phyloP scores from a whole-genome alignment of 2,797 vertebrate genomes.

The Hemibagrus guttatus region DNA sequence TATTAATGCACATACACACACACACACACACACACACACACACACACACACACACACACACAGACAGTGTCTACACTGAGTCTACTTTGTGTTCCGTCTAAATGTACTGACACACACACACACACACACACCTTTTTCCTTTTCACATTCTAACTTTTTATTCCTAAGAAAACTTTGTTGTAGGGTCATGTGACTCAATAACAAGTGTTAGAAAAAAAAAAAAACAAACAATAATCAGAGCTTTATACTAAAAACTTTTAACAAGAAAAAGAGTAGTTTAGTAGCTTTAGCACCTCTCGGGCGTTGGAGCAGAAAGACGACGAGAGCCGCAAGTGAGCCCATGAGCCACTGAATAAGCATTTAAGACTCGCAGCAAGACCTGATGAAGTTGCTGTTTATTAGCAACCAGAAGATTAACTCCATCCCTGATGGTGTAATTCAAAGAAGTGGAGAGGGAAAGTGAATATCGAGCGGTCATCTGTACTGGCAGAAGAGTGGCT shows the following conservation, averaged over 20 bases:
- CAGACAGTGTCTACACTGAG: too few relatives aligned
- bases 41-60: too few relatives aligned
- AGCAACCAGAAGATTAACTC: constrained; percentile 13
- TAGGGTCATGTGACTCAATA: neutral
- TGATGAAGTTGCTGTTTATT: constrained; percentile 25
- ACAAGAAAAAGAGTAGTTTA: neutral
- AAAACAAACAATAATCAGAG: neutral
- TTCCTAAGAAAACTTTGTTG: neutral
- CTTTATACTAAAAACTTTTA: neutral
- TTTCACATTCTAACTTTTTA: neutral
- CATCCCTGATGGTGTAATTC: constrained; percentile 17
- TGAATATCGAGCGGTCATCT: neutral
- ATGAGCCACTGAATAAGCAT: neutral
- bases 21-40: too few relatives aligned
- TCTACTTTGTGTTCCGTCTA: neutral
- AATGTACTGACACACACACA: neutral
- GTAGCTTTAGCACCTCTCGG: neutral
- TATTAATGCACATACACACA: too few relatives aligned
- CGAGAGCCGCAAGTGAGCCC: neutral
- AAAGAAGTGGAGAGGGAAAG: neutral
- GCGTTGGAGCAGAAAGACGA: neutral
- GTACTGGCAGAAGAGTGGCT: neutral
- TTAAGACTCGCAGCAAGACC: constrained; percentile 2
- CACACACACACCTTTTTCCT: neutral
- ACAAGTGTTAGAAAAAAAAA: neutral